Conservation (phyloP, 2,797 vertebrate genomes). For the Sebastes taczanowskii region DNA sequence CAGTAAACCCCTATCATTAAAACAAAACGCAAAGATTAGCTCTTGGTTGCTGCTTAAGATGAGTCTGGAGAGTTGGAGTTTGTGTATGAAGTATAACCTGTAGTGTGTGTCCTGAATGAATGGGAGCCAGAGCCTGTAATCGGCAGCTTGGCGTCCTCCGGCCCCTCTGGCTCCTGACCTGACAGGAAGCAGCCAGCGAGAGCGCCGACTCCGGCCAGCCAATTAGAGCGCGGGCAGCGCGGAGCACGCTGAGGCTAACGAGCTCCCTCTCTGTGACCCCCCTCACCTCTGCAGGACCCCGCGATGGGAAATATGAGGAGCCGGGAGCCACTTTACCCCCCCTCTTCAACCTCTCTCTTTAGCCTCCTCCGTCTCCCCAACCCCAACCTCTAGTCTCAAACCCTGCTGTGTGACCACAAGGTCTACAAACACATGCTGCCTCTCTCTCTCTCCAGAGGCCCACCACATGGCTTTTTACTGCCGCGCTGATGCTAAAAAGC, state of each 20-base stretch:
- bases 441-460: conserved; percentile 47
- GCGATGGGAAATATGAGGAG: conserved; percentile 73
- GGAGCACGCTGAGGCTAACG: conserved; percentile 74
- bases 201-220: conserved; percentile 61
- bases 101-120: conserved; percentile 46
- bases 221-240: conserved; percentile 66
- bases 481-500: conserved; percentile 43
- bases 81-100: conserved; percentile 59
- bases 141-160: conserved; percentile 56
- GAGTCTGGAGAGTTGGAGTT: conserved; percentile 21
- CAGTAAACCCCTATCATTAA: conserved; percentile 40
- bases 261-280: conserved; percentile 81
- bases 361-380: conserved; percentile 24
- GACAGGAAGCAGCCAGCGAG: conserved; percentile 73
- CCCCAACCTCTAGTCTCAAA: conserved; percentile 47
- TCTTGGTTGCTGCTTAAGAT: conserved; percentile 3
- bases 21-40: conserved; percentile 40
- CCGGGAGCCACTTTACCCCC: conserved; percentile 68
- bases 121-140: conserved; percentile 57
- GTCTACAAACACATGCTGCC: conserved; percentile 78
- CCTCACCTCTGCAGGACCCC: conserved; percentile 78
- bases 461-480: conserved; percentile 73
- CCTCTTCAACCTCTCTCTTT: conserved; percentile 31
- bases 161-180: conserved; percentile 71
- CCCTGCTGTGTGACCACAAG: conserved; percentile 76